phyloP scores from a whole-genome alignment of 2,113 vertebrate genomes.

The Nothobranchius furzeri region DNA sequence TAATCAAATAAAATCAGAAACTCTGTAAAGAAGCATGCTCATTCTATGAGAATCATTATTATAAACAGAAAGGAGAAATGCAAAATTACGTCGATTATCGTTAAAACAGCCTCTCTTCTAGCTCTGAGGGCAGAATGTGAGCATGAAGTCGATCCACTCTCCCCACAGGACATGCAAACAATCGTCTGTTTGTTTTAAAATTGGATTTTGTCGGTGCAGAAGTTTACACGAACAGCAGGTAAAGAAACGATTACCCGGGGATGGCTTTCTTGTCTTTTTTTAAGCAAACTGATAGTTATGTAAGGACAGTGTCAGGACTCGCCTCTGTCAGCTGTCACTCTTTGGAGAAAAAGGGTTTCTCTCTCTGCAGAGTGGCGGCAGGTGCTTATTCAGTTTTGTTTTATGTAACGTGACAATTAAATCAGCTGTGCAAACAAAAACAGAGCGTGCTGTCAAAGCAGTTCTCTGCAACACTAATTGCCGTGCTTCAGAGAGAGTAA shows the following conservation, averaged over 20 bases:
- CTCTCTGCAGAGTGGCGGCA: constrained; percentile 14
- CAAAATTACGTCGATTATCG: not conserved
- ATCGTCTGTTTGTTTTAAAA: constrained; percentile 35
- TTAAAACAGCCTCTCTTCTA: not conserved
- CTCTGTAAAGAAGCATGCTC: not conserved
- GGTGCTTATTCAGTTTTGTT: constrained; percentile 35
- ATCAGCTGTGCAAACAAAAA: constrained; percentile 22
- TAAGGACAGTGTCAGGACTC: constrained; percentile 24
- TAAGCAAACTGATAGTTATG: constrained; percentile 47
- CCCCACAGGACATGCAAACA: constrained; percentile 16
- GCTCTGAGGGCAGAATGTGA: constrained; percentile 14
- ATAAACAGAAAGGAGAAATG: not conserved
- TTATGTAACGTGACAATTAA: constrained; percentile 41
- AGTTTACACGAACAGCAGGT: constrained; percentile 45
- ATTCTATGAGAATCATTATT: too few relatives aligned
- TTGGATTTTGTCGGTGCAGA: constrained; percentile 39
- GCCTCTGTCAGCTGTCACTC: constrained; percentile 60
- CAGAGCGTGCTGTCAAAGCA: constrained; percentile 6
- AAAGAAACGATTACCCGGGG: constrained; percentile 31
- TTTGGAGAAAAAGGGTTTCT: not conserved
- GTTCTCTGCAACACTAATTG: constrained; percentile 21
- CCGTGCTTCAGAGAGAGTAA: constrained; percentile 1
- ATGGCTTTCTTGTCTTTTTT: constrained; percentile 37
- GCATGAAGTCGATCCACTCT: not conserved
- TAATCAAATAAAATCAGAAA: constrained; percentile 4